Percentiles rank a stretch among this genome's conserved stretches.
These are phyloP conservation scores for Conus betulinus DNA, from an alignment of 1,140 invertebrate species.

Conservation along the genomic window DNA sequence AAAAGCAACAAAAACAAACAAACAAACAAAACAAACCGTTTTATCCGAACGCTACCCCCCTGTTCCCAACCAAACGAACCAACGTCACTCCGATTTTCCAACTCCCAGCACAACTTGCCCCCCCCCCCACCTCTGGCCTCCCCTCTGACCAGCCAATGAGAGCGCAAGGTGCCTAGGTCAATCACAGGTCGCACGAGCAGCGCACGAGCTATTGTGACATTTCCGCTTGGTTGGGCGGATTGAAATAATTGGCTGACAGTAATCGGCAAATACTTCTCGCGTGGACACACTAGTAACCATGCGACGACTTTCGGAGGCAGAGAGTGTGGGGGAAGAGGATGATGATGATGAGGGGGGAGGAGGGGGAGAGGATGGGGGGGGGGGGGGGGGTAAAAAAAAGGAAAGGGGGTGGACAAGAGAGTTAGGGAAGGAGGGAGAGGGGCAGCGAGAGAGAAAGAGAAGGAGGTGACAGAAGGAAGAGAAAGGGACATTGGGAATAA, in stretches of 20 bases:
- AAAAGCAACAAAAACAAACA: neutral
- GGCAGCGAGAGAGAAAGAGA: neutral
- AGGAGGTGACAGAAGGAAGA: neutral
- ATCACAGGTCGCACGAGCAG: conserved; percentile 7
- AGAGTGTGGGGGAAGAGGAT: no score
- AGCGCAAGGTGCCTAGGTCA: conserved; percentile 18
- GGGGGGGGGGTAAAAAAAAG: neutral
- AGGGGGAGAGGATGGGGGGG: neutral
- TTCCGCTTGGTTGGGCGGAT: conserved; percentile 25
- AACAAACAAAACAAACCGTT: neutral
- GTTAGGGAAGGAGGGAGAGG: no score
- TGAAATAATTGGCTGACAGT: conserved; percentile 32
- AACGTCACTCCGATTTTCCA: no score
- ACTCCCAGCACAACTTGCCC: no score
- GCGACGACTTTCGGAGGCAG: no score
- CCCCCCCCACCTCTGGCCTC: no score
- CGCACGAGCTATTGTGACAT: conserved; percentile 12
- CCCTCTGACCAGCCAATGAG: neutral
- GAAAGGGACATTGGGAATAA: neutral
- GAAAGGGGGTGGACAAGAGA: no score
- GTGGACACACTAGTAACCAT: conserved; percentile 14
- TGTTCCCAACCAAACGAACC: no score
- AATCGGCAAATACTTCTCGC: conserved; percentile 27
- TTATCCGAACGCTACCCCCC: no score
- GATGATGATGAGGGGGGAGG: neutral